Base-by-base conservation (phyloP, 1,140 invertebrate genomes). In the Melipona quadrifasciata region DNA sequence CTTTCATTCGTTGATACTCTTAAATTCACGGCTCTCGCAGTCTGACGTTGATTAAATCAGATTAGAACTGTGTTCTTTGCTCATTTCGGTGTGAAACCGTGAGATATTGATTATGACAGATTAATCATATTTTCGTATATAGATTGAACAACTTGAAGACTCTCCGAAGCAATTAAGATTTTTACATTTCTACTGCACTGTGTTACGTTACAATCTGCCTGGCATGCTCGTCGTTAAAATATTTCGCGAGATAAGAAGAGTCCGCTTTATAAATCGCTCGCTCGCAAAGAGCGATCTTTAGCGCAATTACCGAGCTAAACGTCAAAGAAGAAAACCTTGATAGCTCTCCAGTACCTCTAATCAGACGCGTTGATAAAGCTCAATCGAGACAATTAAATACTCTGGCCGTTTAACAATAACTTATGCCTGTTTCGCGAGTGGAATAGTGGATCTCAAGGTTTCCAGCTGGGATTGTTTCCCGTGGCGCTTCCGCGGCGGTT, bases 401-500 rank as follows among this genome's bases (percentile, higher is more conserved):
- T 6, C 1, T 1, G 14, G 12, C 10, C 21, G 14, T 51, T 74
- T 77, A 77, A 61, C 24, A 34, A 47, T 39, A 47, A 39, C 8
- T 47, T 39, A 24, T 64, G 39, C 39, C 11, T 24, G 6, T 61
- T 77, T n/a, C 53, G 34, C 21, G 24, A 4, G 5, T 72, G 1
- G 39, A 73, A 64, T 17, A 16, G 39, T 47, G 39, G 47, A 47
- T 8, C n/a, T 34, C 21, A 31, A 73, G 57, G 79, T 64, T 27
- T 27, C 64, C 21, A n/a, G 76, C 47, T 67, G 64, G 71, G 83
- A 84, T 55, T 70, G 86, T 91, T 82, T 85, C 80, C 70, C 47
- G 17, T 65, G 47, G 34, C 75, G 64, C 76, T 84, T 81, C 57
- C 73, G 82, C 80, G 39, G 65, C 73, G 64, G 27, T 58, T 85